A percentile compares a stretch with the other conserved stretches of the same genome.
phyloP scores from a whole-genome alignment of 1,140 invertebrate genomes.

The Cyrtorhinus lividipennis region DNA sequence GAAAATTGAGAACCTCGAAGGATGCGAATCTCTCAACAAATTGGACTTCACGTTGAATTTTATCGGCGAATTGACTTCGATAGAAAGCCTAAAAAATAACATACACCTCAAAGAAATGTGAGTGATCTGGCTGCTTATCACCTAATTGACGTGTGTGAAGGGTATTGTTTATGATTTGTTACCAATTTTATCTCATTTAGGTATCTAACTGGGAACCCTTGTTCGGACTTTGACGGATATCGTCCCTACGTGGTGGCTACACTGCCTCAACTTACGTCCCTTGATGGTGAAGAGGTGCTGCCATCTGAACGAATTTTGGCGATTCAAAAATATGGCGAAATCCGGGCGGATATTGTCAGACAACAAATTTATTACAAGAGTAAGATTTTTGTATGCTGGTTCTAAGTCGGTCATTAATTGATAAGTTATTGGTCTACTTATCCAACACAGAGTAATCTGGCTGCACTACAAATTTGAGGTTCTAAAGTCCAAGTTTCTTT shows the following conservation, averaged over 20 bases:
- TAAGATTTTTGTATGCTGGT: no score
- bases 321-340: slow-evolving; percentile 39
- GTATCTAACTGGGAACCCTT: slow-evolving; percentile 48
- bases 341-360: slow-evolving; percentile 39
- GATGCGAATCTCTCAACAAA: slow-evolving; percentile 81
- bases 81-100: slow-evolving; percentile 48
- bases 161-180: background rate
- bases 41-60: slow-evolving; percentile 89
- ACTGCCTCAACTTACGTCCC: slow-evolving; percentile 56
- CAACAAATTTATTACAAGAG: slow-evolving; percentile 33
- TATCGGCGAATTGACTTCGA: slow-evolving; percentile 65
- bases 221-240: slow-evolving; percentile 72
- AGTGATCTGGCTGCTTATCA: slow-evolving; percentile 18
- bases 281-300: slow-evolving; percentile 62
- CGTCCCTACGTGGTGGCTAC: slow-evolving; percentile 66
- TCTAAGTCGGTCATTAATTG: no score
- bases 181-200: slow-evolving; percentile 29
- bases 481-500: no score
- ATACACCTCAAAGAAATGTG: slow-evolving; percentile 33
- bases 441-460: no score
- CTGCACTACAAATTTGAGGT: slow-evolving; percentile 15
- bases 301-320: slow-evolving; percentile 65
- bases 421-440: no score
- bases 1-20: slow-evolving; percentile 74
- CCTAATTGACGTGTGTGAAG: slow-evolving; percentile 10